Evolutionary conservation across 2,797 vertebrate species (phyloP).

Genomic region (Notamacropus eugenii): DNA sequence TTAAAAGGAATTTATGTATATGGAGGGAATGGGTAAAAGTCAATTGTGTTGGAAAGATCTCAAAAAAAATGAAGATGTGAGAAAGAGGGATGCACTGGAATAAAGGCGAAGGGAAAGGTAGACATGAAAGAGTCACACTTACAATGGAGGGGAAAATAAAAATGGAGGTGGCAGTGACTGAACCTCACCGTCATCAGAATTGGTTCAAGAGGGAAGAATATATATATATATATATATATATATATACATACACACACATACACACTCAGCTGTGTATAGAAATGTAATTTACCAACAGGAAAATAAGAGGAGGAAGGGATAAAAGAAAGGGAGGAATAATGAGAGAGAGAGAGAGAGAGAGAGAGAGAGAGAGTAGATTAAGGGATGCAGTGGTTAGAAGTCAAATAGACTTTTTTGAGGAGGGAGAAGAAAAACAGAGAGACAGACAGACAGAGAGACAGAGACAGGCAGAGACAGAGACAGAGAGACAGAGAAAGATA

Average conservation of each 20-base stretch:
- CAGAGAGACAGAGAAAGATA: too few relatives aligned
- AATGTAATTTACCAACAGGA: background rate
- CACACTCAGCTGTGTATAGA: background rate
- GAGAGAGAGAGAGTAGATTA: background rate
- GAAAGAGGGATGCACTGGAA: background rate
- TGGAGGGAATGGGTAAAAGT: background rate
- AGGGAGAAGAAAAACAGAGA: too few relatives aligned
- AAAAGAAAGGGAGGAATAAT: background rate
- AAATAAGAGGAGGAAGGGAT: background rate
- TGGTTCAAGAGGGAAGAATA: background rate
- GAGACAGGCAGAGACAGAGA: too few relatives aligned
- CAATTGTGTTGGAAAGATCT: background rate
- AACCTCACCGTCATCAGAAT: background rate
- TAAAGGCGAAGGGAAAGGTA: background rate
- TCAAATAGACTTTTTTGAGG: too few relatives aligned
- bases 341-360: too few relatives aligned
- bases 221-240: too few relatives aligned
- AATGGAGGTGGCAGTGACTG: background rate
- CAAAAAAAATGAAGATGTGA: background rate
- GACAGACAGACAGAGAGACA: too few relatives aligned
- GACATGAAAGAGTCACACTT: background rate
- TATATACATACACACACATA: background rate
- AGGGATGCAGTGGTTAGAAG: background rate
- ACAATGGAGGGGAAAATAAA: background rate
- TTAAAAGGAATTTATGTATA: background rate